Percentiles rank a stretch among this genome's conserved stretches.
Evolutionary conservation across 1,140 invertebrate species (phyloP).

Genomic region (Homarus americanus): DNA sequence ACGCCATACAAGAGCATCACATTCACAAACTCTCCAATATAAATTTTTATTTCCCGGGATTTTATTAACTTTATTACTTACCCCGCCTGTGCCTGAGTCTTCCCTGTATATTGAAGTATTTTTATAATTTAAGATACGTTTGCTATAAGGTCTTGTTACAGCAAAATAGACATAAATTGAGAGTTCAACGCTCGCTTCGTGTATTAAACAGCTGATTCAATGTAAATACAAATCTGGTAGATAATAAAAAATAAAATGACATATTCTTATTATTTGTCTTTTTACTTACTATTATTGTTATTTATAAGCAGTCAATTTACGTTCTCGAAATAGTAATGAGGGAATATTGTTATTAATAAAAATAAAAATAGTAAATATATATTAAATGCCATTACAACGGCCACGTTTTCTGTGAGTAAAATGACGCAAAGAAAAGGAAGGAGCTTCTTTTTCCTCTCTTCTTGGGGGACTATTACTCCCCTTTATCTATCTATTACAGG

Average conservation of each 20-base stretch:
- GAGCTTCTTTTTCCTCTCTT: neutral
- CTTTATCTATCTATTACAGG: too few species aligned
- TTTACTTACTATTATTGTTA: too few species aligned
- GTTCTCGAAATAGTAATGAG: too few species aligned
- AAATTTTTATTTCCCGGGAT: neutral
- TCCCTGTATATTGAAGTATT: slow-evolving; percentile 26
- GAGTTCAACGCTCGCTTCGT: slow-evolving; percentile 54
- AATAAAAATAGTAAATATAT: slow-evolving; percentile 57
- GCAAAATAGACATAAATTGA: slow-evolving; percentile 30
- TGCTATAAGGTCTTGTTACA: neutral
- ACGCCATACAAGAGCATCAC: slow-evolving; percentile 57
- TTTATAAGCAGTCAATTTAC: too few species aligned
- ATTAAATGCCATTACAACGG: slow-evolving; percentile 49
- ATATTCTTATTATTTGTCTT: neutral
- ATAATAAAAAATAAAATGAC: slow-evolving; percentile 59
- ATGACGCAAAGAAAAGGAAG: too few species aligned
- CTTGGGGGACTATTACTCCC: neutral
- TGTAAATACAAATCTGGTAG: slow-evolving; percentile 69
- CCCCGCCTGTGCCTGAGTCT: slow-evolving; percentile 41
- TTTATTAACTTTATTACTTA: neutral
- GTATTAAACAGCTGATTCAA: slow-evolving; percentile 67
- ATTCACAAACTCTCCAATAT: neutral
- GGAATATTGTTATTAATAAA: neutral
- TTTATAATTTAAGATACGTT: neutral
- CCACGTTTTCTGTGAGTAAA: neutral